Evolutionary conservation across 2,797 vertebrate species (phyloP).

Genomic region (Eulemur albifrons): DNA sequence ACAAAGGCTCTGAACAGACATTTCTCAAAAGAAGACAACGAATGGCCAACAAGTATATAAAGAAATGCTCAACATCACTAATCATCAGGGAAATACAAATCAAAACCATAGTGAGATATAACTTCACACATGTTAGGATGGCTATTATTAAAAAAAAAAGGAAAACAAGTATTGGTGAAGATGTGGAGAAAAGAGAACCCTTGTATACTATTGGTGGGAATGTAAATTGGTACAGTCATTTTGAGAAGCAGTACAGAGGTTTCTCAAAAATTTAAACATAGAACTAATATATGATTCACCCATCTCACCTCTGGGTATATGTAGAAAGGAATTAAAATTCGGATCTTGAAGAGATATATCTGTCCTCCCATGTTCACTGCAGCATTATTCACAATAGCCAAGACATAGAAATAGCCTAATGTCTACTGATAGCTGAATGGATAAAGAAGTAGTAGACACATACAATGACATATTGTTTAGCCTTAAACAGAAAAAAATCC

Average conservation of each 20-base stretch:
- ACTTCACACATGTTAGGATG: neutral
- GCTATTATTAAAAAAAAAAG: neutral
- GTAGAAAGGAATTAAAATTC: neutral
- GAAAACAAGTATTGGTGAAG: neutral
- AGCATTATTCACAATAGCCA: neutral
- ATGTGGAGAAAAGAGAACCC: neutral
- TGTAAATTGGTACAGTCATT: too few relatives aligned
- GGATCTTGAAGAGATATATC: neutral
- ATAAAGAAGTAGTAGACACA: neutral
- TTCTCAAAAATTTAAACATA: neutral
- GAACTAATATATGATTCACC: too few relatives aligned
- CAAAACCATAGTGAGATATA: neutral
- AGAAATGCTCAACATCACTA: neutral
- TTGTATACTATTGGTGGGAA: neutral
- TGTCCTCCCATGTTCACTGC: rapidly evolving
- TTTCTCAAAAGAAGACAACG: neutral
- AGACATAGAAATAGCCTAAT: neutral
- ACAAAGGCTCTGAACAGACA: neutral
- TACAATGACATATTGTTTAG: neutral
- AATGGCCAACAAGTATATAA: neutral
- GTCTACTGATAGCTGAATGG: neutral
- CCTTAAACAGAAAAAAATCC: neutral
- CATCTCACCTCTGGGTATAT: neutral
- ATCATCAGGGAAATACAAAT: neutral
- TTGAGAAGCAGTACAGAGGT: neutral